Base-by-base conservation (phyloP, 2,113 vertebrate genomes). In the Platycercus adscitus region DNA sequence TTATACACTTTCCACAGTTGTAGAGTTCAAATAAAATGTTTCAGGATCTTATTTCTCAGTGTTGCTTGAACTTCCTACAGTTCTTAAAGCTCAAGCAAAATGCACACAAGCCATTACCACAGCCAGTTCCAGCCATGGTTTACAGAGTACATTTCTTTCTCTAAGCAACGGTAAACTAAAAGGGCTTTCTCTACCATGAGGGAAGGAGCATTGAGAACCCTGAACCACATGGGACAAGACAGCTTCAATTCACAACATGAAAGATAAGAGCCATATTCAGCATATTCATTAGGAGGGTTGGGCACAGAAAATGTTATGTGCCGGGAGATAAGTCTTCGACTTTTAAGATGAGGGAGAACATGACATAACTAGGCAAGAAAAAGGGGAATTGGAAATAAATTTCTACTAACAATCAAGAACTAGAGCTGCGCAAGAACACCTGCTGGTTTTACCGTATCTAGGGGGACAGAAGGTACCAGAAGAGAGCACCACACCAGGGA, bases 101-200 rank as follows among this genome's bases (percentile, higher is more conserved):
- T 1, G 3, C 41, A 66, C 8, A 28, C 0, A 15, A 47, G 41
- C 18, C 39, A 65, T 19, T 33, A 44, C 11, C 37, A 44, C 7
- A 11, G 69, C 35, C 50, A 75, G 7, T 2, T 63, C 56, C 49
- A 83, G 70, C 14, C 28, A 31, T n/a, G 28, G 11, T n/a, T 71
- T n/a, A 65, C 0, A 44, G 1, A 90, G 9, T 5, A 53, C 3
- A 4, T 55, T 50, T 70, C 6, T 56, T 73, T 81, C 35, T 35
- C 5, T 47, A 53, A 75, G 44, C 29, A 41, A 17, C 18, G 9
- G 68, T 41, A n/a, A 83, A 75, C 26, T 33, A 53, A 50, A 44
- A 68, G 61, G 26, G 8, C 17, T 65, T 66, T 79, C 53, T 80
- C 41, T 91, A 41, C 26, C 63, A 49, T 23, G 39, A 87, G 17